Conservation (phyloP, 2,113 vertebrate species). For the Asarcornis scutulata region DNA sequence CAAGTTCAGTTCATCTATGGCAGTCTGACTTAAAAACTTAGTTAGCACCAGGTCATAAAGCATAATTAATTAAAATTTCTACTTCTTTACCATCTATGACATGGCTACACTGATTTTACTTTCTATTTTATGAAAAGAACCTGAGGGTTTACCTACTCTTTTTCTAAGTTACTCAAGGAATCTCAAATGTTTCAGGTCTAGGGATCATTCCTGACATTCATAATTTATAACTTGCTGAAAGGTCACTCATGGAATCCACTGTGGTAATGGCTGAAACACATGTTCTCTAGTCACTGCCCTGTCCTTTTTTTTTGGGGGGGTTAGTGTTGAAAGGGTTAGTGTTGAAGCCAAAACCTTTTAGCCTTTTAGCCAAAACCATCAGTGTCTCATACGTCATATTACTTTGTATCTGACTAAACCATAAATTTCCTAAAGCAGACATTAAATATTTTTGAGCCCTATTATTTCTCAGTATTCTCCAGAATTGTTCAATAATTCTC, state of each 20-base stretch:
- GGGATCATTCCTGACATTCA: not conserved
- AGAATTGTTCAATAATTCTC: not conserved
- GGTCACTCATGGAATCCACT: fast-evolving
- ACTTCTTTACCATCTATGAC: not conserved
- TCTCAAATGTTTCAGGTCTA: not conserved
- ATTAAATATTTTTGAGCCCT: not conserved
- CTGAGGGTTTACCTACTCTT: not conserved
- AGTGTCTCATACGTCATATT: not conserved
- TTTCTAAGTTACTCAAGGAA: not conserved
- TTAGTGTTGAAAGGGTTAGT: not conserved
- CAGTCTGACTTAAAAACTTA: not conserved
- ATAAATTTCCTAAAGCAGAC: not conserved
- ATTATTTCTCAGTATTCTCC: not conserved
- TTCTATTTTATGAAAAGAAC: not conserved
- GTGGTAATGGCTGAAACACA: not conserved
- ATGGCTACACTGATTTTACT: not conserved
- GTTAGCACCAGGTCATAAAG: not conserved
- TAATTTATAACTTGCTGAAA: not conserved
- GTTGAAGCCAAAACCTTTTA: not conserved
- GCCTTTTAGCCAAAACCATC: not conserved
- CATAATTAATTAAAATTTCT: not conserved
- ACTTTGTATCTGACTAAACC: not conserved
- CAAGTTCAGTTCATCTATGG: not conserved
- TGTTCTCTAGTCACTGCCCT: not conserved
- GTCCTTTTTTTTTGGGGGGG: not conserved